Base-by-base conservation (phyloP, 2,797 vertebrate genomes). In the Coregonus sp. region DNA sequence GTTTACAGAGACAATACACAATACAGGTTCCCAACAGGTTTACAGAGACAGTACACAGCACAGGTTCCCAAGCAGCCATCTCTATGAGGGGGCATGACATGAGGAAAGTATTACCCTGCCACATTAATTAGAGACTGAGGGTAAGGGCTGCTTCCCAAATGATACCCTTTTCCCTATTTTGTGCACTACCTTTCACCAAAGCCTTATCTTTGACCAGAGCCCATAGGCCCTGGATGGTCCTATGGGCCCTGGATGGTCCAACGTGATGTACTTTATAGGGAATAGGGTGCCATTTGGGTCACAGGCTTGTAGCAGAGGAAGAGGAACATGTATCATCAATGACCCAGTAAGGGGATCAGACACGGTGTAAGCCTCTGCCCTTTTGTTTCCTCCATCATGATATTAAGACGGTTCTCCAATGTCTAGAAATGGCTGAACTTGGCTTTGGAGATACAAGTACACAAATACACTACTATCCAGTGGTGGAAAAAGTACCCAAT, bases 71-170 rank as follows among this genome's bases (percentile, higher is more conserved):
- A 86, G 81, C 78, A 78, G 81, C 71, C 31, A 15, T 5, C 66
- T 67, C 5, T 37, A 47, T 16, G 18, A 18, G 18, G 4, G 67
- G 67, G 18, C 15, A 18, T 18, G 35, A 16, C 82, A 76, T 56
- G 70, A 70, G 76, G 80, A 82, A 84, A 50, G 65, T 80, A 78
- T 84, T 82, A 70, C 61, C 54, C 59, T 70, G 11, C 20, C 68
- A 76, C 40, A 78, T 82, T 81, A 82, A 79, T 66, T 5, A 25
- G 37, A 14, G 37, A 71, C 40, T 9, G 16, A 1, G 40, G 40
- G 40, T 40, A 7, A 40, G 40, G 40, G 7, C 40, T 40, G 40
- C 40, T 40, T 40, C 40, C 40, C 9, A 40, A 40, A 40, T 40
- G 6, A 40, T 40, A 40, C 7, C 40, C 40, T 9, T 40, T 40